Conservation (phyloP, 2,888 invertebrate genomes). For the Argyresthia albistria region DNA sequence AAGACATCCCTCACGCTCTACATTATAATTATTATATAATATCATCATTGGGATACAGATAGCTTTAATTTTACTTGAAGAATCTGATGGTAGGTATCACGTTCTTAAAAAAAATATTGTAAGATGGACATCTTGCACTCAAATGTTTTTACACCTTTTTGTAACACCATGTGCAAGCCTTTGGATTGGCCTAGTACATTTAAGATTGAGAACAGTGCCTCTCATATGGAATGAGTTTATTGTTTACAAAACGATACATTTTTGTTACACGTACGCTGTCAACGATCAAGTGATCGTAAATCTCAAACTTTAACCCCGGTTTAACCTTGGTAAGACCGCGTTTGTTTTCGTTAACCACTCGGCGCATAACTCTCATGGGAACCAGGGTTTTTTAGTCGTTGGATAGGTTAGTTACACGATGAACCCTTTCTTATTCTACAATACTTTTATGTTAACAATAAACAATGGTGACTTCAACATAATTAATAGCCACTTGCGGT, state of each 20-base stretch:
- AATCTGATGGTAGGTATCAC: too few species aligned
- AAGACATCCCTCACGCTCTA: too few species aligned
- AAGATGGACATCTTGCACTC: too few species aligned
- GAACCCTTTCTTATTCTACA: constrained; percentile 6
- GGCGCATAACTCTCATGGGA: constrained; percentile 60
- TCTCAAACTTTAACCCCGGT: constrained; percentile 63
- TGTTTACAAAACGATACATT: constrained; percentile 48
- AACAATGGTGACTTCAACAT: neutral
- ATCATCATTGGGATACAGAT: too few species aligned
- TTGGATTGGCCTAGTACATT: too few species aligned
- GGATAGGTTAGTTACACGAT: constrained; percentile 21
- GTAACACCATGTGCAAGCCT: too few species aligned
- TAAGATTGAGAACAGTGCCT: too few species aligned
- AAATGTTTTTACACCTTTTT: too few species aligned
- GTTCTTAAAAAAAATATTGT: too few species aligned
- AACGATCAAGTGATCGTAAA: constrained; percentile 59
- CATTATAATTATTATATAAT: too few species aligned
- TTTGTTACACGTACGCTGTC: constrained; percentile 44
- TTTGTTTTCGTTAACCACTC: constrained; percentile 58
- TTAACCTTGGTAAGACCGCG: constrained; percentile 15
- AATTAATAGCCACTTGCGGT: too few species aligned
- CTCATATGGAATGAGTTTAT: constrained; percentile 25
- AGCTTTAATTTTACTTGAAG: too few species aligned
- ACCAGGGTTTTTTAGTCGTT: constrained; percentile 20
- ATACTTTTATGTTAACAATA: neutral